These are phyloP conservation scores for Lamellibrachia luymesi DNA, from an alignment of 1,140 invertebrate genomes.

Conservation along the genomic window DNA sequence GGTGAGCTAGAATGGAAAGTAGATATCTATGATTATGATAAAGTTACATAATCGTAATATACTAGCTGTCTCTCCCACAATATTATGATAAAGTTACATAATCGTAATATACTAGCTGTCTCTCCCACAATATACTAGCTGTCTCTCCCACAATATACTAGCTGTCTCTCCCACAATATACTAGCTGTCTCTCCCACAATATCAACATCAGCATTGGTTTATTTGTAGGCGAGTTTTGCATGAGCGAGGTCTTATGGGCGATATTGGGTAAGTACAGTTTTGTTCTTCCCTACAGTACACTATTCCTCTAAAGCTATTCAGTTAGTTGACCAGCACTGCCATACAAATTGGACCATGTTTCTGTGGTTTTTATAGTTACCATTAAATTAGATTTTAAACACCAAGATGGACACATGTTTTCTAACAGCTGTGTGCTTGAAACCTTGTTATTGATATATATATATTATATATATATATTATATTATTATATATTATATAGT, in stretches of 20 bases:
- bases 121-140: too few relatives aligned
- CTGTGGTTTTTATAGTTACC: neutral
- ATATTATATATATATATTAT: too few relatives aligned
- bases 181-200: neutral
- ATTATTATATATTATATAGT: too few relatives aligned
- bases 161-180: too few relatives aligned
- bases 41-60: too few relatives aligned
- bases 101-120: too few relatives aligned
- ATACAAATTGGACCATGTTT: neutral
- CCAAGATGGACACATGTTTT: neutral
- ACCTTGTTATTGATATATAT: too few relatives aligned
- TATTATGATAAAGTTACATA: neutral
- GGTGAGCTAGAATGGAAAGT: too few relatives aligned
- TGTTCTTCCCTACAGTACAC: neutral
- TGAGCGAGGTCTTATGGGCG: conserved; percentile 67
- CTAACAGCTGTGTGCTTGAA: too few relatives aligned
- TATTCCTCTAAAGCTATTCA: neutral
- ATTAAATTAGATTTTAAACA: neutral
- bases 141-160: too few relatives aligned
- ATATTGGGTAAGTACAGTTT: conserved; percentile 65
- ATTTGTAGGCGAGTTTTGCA: conserved; percentile 66
- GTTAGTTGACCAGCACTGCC: neutral
- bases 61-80: neutral
- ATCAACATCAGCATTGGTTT: conserved; percentile 27
- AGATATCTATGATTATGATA: too few relatives aligned